phyloP scores from a whole-genome alignment of 2,797 vertebrate genomes.

The Tokudaia muenninki region DNA sequence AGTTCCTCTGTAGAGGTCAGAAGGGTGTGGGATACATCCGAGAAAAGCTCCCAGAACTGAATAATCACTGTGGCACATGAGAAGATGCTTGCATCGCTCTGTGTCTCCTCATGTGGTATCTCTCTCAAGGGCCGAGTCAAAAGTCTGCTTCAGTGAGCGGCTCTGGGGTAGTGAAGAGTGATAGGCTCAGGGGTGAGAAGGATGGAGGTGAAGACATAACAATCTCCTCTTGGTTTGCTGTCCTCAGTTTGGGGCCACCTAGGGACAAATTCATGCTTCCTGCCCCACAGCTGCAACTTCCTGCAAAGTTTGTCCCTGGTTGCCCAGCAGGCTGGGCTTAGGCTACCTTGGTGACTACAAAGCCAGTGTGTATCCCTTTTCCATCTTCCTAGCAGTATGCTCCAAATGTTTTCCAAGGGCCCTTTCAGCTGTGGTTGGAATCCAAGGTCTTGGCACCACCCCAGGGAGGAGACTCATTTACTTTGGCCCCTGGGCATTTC shows the following conservation, averaged over 20 bases:
- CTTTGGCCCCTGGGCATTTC: constrained; percentile 62
- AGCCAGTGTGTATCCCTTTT: background rate
- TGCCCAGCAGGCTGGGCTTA: background rate
- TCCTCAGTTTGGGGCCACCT: background rate
- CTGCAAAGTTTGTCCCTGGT: background rate
- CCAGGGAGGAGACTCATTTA: constrained; percentile 52
- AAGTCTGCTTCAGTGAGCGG: background rate
- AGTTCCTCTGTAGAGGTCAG: background rate
- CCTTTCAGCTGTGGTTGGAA: constrained; percentile 52
- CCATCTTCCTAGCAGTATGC: background rate
- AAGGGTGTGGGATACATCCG: fast-evolving
- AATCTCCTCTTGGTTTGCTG: background rate
- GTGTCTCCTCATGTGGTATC: background rate
- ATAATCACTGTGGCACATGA: fast-evolving
- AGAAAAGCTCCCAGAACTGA: background rate
- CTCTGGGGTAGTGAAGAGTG: too few species aligned
- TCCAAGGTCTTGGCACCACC: background rate
- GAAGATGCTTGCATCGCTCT: fast-evolving
- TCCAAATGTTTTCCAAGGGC: constrained; percentile 14
- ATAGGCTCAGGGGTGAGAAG: background rate
- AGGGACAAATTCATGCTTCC: fast-evolving
- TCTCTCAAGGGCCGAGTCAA: background rate
- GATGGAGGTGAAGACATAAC: background rate
- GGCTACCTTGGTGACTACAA: background rate
- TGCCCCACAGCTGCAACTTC: background rate